Conservation (phyloP, 2,888 invertebrate species). For the Adelognathus sp. region DNA sequence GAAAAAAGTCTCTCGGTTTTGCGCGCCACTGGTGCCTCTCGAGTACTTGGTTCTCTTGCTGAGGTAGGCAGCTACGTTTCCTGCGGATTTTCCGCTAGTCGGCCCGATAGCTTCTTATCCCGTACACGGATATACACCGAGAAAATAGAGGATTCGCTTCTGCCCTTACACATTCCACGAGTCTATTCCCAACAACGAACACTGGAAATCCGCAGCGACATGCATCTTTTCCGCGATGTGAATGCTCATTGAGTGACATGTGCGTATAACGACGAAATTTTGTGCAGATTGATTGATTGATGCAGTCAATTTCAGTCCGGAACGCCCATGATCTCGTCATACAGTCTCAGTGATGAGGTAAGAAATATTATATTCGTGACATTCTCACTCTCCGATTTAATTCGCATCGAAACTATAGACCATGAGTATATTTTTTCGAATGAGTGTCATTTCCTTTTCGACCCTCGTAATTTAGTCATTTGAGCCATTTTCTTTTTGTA, state of each 20-base stretch:
- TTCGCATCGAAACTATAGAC: not conserved
- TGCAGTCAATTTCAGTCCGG: not conserved
- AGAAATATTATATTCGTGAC: not conserved
- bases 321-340: not conserved
- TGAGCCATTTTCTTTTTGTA: no score
- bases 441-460: no score
- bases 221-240: not conserved
- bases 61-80: constrained; percentile 62
- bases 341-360: not conserved
- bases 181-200: constrained; percentile 1
- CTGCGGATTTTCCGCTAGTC: constrained; percentile 58
- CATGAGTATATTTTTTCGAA: not conserved
- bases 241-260: not conserved
- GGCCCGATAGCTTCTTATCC: constrained; percentile 60
- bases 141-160: constrained; percentile 18
- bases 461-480: no score
- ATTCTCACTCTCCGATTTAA: not conserved
- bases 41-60: constrained; percentile 46
- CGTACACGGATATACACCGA: constrained; percentile 40
- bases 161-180: constrained; percentile 5
- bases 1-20: constrained; percentile 47
- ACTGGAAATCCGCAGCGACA: constrained; percentile 9
- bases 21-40: constrained; percentile 30
- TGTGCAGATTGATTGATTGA: not conserved
- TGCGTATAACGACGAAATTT: not conserved